Conservation (phyloP, 2,797 vertebrate species). For the Megaceryle alcyon region DNA sequence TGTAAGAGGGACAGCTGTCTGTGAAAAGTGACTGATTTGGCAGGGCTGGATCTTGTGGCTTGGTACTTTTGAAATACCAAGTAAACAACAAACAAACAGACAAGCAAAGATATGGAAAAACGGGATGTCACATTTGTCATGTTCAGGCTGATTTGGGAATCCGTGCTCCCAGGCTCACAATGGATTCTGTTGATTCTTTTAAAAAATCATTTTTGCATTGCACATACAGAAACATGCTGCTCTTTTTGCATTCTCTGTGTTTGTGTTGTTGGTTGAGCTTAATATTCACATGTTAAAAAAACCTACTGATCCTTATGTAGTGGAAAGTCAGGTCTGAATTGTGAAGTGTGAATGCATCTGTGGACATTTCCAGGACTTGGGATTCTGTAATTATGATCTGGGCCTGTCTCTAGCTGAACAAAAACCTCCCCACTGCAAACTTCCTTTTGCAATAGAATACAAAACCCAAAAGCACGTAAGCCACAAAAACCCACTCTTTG, state of each 20-base stretch:
- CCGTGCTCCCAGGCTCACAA: background rate
- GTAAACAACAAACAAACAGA: constrained; percentile 1
- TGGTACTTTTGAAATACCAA: background rate
- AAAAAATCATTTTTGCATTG: background rate
- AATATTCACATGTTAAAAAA: background rate
- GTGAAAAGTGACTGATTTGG: constrained; percentile 17
- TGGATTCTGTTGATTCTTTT: background rate
- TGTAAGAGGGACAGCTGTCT: constrained; percentile 24
- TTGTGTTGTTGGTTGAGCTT: background rate
- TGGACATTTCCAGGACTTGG: background rate
- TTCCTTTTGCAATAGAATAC: background rate
- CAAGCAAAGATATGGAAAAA: background rate
- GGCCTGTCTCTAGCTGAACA: background rate
- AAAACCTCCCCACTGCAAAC: background rate
- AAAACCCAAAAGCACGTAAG: background rate
- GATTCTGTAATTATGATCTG: background rate
- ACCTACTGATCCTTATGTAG: background rate
- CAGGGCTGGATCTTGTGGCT: background rate
- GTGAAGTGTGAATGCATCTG: background rate
- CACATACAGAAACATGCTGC: background rate
- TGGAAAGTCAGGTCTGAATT: background rate
- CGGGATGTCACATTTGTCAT: background rate
- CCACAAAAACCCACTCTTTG: background rate
- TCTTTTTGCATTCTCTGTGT: background rate
- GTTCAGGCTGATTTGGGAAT: background rate